Conservation (phyloP, 2,888 invertebrate genomes). For the Carcina quercana region DNA sequence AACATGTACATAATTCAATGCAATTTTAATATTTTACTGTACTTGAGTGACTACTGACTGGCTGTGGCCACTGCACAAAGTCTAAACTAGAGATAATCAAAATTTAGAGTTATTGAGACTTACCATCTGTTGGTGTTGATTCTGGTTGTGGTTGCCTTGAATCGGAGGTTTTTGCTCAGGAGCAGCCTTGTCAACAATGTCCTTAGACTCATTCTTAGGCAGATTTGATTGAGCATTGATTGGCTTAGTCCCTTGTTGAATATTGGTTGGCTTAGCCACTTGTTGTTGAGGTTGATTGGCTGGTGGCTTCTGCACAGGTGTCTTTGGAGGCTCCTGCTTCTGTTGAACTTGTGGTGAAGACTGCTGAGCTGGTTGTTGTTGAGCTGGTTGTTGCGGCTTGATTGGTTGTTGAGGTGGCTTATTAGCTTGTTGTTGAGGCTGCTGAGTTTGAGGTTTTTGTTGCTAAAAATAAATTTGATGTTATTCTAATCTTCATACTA, state of each 20-base stretch:
- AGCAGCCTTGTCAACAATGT: conserved; percentile 43
- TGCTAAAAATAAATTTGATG: too few relatives aligned
- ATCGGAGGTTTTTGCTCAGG: conserved; percentile 34
- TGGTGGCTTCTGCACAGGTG: conserved; percentile 9
- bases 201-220: conserved; percentile 33
- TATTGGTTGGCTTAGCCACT: conserved; percentile 1
- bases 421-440: conserved; percentile 16
- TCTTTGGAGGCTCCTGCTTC: conserved; percentile 12
- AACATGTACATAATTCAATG: too few relatives aligned
- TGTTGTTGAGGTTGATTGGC: conserved; percentile 3
- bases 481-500: too few relatives aligned
- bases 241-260: conserved; percentile 20
- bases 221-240: conserved; percentile 22
- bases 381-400: conserved; percentile 22
- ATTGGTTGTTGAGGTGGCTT: conserved; percentile 20
- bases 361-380: conserved; percentile 14
- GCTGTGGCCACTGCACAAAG: neutral
- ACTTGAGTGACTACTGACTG: too few relatives aligned
- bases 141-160: conserved; percentile 21
- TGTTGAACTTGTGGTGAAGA: conserved; percentile 14
- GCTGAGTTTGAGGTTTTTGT: conserved; percentile 20
- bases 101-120: too few relatives aligned
- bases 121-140: conserved; percentile 33
- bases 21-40: too few relatives aligned
- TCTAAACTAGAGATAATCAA: too few relatives aligned